Conservation (phyloP, 1,140 invertebrate species). For the Drosophila bifasciata region DNA sequence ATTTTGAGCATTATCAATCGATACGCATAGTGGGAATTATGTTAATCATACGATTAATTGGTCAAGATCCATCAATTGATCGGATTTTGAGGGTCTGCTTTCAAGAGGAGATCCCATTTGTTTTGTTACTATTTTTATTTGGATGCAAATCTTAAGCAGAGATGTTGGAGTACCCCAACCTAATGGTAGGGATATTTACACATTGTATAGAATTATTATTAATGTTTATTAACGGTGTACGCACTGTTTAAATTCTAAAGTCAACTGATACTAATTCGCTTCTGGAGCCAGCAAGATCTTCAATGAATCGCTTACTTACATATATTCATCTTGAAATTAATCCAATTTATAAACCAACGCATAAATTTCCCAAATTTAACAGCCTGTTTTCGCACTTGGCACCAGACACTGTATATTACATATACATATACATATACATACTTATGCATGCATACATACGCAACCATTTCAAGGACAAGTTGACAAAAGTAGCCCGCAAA, state of each 20-base stretch:
- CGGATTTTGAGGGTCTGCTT: conserved; percentile 31
- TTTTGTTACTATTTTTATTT: no score
- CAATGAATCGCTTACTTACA: conserved; percentile 40
- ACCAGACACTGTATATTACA: conserved; percentile 30
- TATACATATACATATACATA: neutral
- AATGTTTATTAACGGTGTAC: no score
- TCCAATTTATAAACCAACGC: conserved; percentile 48
- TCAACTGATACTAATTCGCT: conserved; percentile 4
- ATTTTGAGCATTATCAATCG: conserved; percentile 33
- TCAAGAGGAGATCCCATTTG: neutral
- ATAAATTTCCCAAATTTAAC: conserved; percentile 53
- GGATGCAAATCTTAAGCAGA: no score
- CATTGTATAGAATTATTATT: no score
- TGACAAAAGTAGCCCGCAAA: conserved; percentile 34
- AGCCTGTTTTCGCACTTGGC: conserved; percentile 53
- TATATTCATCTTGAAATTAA: conserved; percentile 38
- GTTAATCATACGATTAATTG: conserved; percentile 45
- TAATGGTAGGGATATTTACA: no score
- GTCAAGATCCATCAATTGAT: conserved; percentile 31
- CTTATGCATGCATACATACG: neutral
- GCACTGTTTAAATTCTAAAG: conserved; percentile 8
- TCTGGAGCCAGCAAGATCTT: conserved; percentile 29
- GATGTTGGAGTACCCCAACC: no score
- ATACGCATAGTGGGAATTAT: conserved; percentile 31
- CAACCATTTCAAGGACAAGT: conserved; percentile 45